phyloP scores from a whole-genome alignment of 2,888 invertebrate species.

The Sminthurides aquaticus region DNA sequence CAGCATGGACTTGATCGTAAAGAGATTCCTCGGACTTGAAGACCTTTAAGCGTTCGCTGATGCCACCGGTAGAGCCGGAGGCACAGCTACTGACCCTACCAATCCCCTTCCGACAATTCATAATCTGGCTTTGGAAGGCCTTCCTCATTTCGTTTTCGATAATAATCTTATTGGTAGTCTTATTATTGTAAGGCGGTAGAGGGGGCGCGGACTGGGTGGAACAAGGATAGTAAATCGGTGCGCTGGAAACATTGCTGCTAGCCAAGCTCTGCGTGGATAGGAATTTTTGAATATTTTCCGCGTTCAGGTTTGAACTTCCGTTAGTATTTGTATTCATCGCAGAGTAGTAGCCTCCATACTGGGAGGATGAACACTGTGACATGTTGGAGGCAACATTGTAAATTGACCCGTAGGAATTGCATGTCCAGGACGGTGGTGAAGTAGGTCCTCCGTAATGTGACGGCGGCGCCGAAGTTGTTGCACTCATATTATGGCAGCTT shows the following conservation, averaged over 20 bases:
- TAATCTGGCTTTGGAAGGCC: conserved; percentile 34
- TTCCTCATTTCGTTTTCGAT: conserved; percentile 43
- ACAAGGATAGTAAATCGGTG: conserved; percentile 41
- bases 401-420: conserved; percentile 38
- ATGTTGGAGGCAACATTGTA: conserved; percentile 38
- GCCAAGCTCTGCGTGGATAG: conserved; percentile 39
- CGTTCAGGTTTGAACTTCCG: conserved; percentile 25
- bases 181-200: conserved; percentile 39
- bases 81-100: too few species aligned
- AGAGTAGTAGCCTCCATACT: conserved; percentile 37
- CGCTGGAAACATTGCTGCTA: conserved; percentile 25
- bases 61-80: background rate
- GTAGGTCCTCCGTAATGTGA: conserved; percentile 14
- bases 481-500: conserved; percentile 13
- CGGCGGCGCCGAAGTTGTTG: conserved; percentile 3
- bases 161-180: conserved; percentile 28
- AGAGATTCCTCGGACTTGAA: conserved; percentile 41
- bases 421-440: conserved; percentile 29
- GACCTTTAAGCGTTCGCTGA: conserved; percentile 32
- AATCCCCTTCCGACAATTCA: conserved; percentile 28
- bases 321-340: conserved; percentile 15
- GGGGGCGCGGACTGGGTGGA: conserved; percentile 42
- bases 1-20: conserved; percentile 32
- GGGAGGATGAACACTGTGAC: conserved; percentile 39
- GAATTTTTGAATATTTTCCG: conserved; percentile 41